Evolutionary conservation across 23 tunicate species (phyloP).

Genomic region (Halocynthia roretzi): DNA sequence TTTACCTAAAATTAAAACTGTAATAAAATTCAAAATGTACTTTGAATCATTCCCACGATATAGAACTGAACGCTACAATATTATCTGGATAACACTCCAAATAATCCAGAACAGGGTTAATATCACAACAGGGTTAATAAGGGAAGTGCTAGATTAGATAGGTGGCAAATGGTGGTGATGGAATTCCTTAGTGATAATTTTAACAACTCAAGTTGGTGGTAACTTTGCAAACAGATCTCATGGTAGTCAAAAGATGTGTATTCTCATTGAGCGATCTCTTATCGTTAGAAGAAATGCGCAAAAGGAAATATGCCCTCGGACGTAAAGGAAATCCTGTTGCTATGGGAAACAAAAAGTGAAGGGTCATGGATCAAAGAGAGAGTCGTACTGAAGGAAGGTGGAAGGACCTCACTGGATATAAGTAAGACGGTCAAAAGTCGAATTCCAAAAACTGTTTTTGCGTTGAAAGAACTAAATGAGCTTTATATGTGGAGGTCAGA

Average conservation of each 20-base stretch:
- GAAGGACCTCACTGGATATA: conserved; percentile 7
- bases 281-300: no score
- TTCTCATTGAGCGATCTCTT: no score
- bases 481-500: conserved; percentile 7
- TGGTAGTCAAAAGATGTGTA: no score
- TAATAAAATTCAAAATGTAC: no score
- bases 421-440: not conserved
- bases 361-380: not conserved
- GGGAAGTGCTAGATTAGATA: no score
- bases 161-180: not conserved
- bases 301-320: not conserved
- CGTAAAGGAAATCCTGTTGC: not conserved
- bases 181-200: not conserved
- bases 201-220: not conserved
- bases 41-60: no score
- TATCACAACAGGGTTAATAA: no score
- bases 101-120: no score
- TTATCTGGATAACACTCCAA: no score
- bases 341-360: not conserved
- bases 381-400: conserved; percentile 8
- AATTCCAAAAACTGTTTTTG: conserved; percentile 2
- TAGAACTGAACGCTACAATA: no score
- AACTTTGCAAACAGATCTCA: not conserved
- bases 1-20: no score
- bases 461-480: conserved; percentile 2